A percentile compares a stretch with the other conserved stretches of the same genome.
These are phyloP conservation scores for Sepioteuthis lessoniana DNA, from an alignment of 2,888 invertebrate genomes.

Conservation along the genomic window DNA sequence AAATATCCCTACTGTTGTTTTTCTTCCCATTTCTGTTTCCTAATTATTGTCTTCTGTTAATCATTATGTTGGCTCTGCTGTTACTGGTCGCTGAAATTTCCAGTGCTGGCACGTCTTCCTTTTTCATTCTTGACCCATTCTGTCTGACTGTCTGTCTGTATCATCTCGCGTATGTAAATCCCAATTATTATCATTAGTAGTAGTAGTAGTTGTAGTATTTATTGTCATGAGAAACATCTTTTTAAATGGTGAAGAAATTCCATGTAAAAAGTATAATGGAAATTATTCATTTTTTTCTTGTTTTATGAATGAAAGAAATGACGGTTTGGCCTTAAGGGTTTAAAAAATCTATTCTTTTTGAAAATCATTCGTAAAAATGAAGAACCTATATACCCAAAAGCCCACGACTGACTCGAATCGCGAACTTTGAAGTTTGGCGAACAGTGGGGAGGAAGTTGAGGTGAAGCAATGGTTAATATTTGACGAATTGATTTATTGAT, in stretches of 20 bases:
- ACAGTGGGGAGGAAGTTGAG: too few species aligned
- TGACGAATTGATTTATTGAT: neutral
- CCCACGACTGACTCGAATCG: neutral
- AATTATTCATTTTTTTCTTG: neutral
- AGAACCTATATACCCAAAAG: neutral
- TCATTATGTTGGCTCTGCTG: too few species aligned
- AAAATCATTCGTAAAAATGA: neutral
- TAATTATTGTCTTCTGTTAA: too few species aligned
- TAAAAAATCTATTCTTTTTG: neutral
- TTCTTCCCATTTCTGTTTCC: too few species aligned
- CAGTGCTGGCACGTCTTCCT: too few species aligned
- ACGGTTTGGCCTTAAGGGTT: neutral
- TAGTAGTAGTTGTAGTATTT: too few species aligned
- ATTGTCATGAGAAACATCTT: neutral
- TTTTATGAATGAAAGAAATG: neutral
- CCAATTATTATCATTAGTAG: neutral
- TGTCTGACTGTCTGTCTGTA: too few species aligned
- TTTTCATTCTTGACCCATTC: too few species aligned
- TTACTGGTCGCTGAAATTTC: too few species aligned
- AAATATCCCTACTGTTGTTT: too few species aligned
- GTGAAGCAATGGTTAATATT: neutral
- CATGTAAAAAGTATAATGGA: neutral
- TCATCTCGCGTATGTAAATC: too few species aligned
- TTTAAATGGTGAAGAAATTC: neutral
- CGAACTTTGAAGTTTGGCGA: neutral